Conservation (phyloP, 2,888 invertebrate genomes). For the Mellilla xanthometata region DNA sequence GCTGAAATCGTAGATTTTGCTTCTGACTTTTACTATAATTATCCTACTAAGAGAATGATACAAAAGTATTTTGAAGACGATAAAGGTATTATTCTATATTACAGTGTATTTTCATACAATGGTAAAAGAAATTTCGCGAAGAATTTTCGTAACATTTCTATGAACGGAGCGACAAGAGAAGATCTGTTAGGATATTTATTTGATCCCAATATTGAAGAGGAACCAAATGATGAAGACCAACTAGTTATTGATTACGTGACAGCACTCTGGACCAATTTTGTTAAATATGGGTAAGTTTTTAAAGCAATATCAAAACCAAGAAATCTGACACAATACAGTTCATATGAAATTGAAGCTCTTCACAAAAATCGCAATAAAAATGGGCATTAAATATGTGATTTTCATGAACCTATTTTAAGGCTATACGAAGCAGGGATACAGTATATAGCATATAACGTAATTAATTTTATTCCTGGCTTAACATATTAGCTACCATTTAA, state of each 20-base stretch:
- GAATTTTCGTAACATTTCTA: conserved; percentile 33
- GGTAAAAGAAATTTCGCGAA: conserved; percentile 50
- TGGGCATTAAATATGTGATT: too few species aligned
- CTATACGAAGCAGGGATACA: too few species aligned
- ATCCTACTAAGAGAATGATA: conserved; percentile 38
- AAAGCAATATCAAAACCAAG: too few species aligned
- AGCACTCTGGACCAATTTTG: conserved; percentile 41
- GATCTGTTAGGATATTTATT: conserved; percentile 51
- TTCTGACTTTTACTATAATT: conserved; percentile 31
- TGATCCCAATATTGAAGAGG: conserved; percentile 24
- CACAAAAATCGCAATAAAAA: too few species aligned
- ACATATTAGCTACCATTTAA: too few species aligned
- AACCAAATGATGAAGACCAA: conserved; percentile 35
- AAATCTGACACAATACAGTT: too few species aligned
- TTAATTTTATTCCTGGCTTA: too few species aligned
- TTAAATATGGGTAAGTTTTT: conserved; percentile 42
- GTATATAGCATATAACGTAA: too few species aligned
- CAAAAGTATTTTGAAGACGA: conserved; percentile 41
- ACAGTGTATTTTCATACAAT: conserved; percentile 53
- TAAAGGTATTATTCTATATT: conserved; percentile 37
- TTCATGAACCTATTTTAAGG: too few species aligned
- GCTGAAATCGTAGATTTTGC: conserved; percentile 29
- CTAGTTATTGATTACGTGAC: conserved; percentile 26
- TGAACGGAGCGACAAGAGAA: conserved; percentile 39
- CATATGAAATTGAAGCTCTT: too few species aligned